Conservation (phyloP, 2,113 vertebrate genomes). For the Platanista minor region DNA sequence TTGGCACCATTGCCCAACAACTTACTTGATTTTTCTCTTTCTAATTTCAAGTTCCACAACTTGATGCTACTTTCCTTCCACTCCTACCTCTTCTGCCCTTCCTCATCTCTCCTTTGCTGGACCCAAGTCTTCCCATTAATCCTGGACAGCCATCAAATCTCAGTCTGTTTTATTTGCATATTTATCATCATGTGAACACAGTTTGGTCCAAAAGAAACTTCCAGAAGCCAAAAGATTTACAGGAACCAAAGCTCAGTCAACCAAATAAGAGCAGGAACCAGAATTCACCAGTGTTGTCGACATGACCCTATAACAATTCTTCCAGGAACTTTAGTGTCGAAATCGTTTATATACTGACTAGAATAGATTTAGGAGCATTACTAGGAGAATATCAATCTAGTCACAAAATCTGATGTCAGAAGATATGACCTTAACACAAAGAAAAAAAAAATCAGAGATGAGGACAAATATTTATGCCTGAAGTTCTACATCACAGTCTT, state of each 20-base stretch:
- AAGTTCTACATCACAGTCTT: not conserved
- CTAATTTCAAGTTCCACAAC: not conserved
- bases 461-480: constrained; percentile 20
- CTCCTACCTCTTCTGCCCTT: not conserved
- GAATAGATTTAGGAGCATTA: constrained; percentile 14
- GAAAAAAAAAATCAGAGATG: not conserved
- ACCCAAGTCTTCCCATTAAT: not conserved
- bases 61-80: not conserved
- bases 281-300: not conserved
- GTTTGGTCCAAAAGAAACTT: not conserved
- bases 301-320: not conserved
- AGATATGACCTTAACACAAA: not conserved
- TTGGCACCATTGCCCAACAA: not conserved
- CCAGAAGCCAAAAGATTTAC: not conserved
- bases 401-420: not conserved
- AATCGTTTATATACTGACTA: not conserved
- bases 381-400: not conserved
- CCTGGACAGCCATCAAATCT: not conserved
- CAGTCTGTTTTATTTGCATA: not conserved
- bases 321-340: not conserved
- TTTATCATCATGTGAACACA: not conserved
- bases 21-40: not conserved
- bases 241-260: not conserved
- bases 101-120: not conserved
- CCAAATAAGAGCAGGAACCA: not conserved